Evolutionary conservation across 2,888 invertebrate species (phyloP).

Genomic region (Lamproptera curius): DNA sequence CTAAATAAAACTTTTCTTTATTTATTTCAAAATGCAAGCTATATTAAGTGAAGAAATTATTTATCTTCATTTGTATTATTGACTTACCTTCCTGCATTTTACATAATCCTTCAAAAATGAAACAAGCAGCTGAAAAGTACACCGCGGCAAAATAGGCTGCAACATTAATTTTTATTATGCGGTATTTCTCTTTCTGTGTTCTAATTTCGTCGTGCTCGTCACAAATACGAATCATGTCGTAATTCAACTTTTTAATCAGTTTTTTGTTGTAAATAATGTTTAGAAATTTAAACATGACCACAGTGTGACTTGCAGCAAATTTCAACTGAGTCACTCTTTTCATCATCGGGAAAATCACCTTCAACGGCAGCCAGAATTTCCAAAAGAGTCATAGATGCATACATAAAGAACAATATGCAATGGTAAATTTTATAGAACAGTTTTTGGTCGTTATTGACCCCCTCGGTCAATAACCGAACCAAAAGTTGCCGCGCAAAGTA

Average conservation of each 20-base stretch:
- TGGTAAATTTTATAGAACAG: slow-evolving; percentile 44
- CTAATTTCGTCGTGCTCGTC: slow-evolving; percentile 44
- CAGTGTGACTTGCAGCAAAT: slow-evolving; percentile 60
- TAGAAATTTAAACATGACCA: slow-evolving; percentile 57
- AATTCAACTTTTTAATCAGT: slow-evolving; percentile 45
- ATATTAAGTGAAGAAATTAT: too few species aligned
- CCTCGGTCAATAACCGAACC: slow-evolving; percentile 57
- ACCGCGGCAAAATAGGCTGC: slow-evolving; percentile 45
- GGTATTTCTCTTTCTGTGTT: slow-evolving; percentile 49
- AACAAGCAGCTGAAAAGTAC: slow-evolving; percentile 47
- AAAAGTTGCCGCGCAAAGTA: slow-evolving; percentile 59
- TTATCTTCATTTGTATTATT: too few species aligned
- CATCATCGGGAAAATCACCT: slow-evolving; percentile 58
- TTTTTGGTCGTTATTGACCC: slow-evolving; percentile 45
- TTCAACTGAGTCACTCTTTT: slow-evolving; percentile 56
- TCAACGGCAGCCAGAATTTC: slow-evolving; percentile 56
- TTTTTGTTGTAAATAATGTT: slow-evolving; percentile 49
- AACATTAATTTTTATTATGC: slow-evolving; percentile 54
- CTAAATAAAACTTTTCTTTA: too few species aligned
- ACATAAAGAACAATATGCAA: slow-evolving; percentile 41
- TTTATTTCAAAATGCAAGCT: too few species aligned
- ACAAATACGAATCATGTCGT: slow-evolving; percentile 49
- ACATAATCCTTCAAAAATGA: slow-evolving; percentile 55
- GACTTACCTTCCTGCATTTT: slow-evolving; percentile 46
- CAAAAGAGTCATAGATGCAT: slow-evolving; percentile 51